These are phyloP conservation scores for Stegostoma tigrinum DNA, from an alignment of 2,113 vertebrate species.

Conservation along the genomic window DNA sequence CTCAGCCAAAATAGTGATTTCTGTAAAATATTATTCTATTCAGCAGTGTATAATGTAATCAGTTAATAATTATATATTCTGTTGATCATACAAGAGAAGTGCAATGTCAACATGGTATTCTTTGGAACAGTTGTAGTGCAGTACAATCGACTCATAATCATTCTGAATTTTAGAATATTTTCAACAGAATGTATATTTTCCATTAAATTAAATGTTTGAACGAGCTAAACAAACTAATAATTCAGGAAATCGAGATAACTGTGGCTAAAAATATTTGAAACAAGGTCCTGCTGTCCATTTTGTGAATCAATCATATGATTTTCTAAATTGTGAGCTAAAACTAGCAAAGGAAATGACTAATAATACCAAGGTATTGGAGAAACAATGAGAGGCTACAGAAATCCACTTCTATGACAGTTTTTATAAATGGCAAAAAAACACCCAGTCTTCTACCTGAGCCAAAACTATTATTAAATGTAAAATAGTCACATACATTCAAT, in stretches of 20 bases:
- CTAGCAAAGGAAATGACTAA: not conserved
- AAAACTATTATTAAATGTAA: not conserved
- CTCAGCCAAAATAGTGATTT: not conserved
- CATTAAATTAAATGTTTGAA: not conserved
- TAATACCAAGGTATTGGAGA: not conserved
- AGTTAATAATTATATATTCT: not conserved
- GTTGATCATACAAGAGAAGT: not conserved
- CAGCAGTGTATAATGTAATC: not conserved
- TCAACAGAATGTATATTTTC: not conserved
- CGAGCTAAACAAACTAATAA: not conserved
- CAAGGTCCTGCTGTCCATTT: not conserved
- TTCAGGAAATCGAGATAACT: not conserved
- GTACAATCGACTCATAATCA: not conserved
- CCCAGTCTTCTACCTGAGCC: not conserved
- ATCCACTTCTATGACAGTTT: not conserved
- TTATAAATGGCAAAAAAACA: not conserved
- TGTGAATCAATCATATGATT: not conserved
- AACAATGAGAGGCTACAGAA: not conserved
- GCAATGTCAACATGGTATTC: too few species aligned
- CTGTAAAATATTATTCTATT: not conserved
- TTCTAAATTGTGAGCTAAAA: not conserved
- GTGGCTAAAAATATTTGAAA: not conserved
- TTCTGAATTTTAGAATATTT: not conserved
- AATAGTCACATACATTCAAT: not conserved
- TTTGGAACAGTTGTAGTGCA: not conserved